Base-by-base conservation (phyloP, 1,140 invertebrate genomes). In the Geopemphigus sp. region DNA sequence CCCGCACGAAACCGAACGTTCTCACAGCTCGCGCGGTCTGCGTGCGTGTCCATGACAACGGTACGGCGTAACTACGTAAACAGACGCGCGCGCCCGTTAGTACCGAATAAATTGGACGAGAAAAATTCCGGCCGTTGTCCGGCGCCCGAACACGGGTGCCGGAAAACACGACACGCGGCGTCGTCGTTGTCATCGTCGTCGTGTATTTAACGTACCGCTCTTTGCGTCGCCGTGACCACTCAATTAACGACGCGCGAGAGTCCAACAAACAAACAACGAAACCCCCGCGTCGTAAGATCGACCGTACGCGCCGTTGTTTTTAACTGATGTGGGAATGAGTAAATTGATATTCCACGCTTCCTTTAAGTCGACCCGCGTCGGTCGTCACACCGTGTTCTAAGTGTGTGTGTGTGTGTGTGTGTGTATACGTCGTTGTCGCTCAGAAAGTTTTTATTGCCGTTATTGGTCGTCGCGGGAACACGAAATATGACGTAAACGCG, bases 291-390 rank as follows among this genome's bases (percentile, higher is more conserved):
- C 32, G 57, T 78, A 78, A 78, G 74, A 78, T 78, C 74, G 63
- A 78, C 32, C 32, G 32, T 39, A 39, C 8, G 32, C 32, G 3
- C 3, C 32, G 32, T 78, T 78, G 74, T 78, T 78, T 76, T 78
- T 78, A 78, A 78, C 74, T 78, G 74, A 78, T 78, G 74, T 78
- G 74, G 74, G 74, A 78, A 78, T 78, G 56, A 78, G 57, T 78
- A 78, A 78, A 78, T 78, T 78, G 74, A 78, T 78, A 78, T 24
- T 74, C n/a, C 39, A 29, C 57, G 74, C 57, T 78, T 78, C 74
- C 74, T 78, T 78, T 54, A 78, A 78, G 74, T 78, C 74, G 22
- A 17, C 22, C 22, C 19, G 32, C 19, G 24, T 45, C 14, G n/a
- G n/a, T n/a, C 32, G 32, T 10, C n/a, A 39, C 32, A 39, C 19